Base-by-base conservation (phyloP, 2,888 invertebrate species). In the Erebia palarica region DNA sequence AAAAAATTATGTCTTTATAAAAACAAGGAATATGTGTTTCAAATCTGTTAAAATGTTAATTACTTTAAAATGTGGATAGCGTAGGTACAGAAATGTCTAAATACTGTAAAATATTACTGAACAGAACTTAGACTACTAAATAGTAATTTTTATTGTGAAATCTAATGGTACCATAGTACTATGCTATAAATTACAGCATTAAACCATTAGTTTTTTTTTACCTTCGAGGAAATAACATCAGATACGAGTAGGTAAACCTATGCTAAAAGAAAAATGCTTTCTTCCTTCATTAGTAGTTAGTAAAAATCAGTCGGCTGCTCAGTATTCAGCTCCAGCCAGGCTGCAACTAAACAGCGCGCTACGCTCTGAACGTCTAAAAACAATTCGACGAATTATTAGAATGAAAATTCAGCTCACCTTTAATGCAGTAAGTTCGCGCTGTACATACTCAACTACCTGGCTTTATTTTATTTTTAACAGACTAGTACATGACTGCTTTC, bases 401-500 rank as follows among this genome's bases (percentile, higher is more conserved):
- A 67, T 49, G 49, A 67, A 67, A 67, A 67, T 58, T 67, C 59
- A 55, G 65, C 57, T 65, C 65, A 65, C 65, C 65, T 57, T 65
- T 42, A 53, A 57, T 65, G 42, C 65, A 67, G 58, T 59, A 59
- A 59, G 11, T 67, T 58, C 59, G 7, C 53, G 21, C n/a, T 55
- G 57, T 58, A 18, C 53, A 16, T 65, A 16, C 11, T 61, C 16
- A 13, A 18, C 44, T 44, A 13, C 61, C 5, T 14, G 3, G 14
- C 18, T 63, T 47, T 21, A 10, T 63, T 21, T 63, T 61, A 21
- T 47, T 63, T 63, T 49, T 21, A 49, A 27, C 21, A 21, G 63
- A 63, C 61, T 63, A 21, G 18, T 47, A 7, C 61, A 61, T 47
- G 18, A 18, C 44, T 61, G 61, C 13, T 21, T 18, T 47, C 61